Evolutionary conservation across 2,888 invertebrate species (phyloP).

Genomic region (Ochropleura plecta): DNA sequence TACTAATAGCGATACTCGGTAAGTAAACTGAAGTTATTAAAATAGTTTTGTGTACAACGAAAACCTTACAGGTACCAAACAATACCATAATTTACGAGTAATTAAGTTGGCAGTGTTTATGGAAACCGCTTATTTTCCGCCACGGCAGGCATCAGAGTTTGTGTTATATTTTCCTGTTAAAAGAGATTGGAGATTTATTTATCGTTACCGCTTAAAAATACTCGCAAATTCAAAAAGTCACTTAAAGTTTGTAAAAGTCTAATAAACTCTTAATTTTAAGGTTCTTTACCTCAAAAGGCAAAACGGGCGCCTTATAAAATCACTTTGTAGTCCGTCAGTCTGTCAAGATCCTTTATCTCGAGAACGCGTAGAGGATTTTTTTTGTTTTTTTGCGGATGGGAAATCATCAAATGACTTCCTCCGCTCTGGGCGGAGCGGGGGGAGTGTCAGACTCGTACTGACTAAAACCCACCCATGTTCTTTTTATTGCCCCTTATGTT

Average conservation of each 20-base stretch:
- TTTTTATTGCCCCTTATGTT: no score
- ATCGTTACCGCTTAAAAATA: not conserved
- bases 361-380: no score
- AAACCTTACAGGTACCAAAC: slow-evolving; percentile 22
- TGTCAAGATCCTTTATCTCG: no score
- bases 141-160: slow-evolving; percentile 10
- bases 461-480: no score
- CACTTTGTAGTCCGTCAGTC: no score
- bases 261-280: not conserved
- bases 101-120: slow-evolving; percentile 44
- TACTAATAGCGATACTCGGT: slow-evolving; percentile 67
- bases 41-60: slow-evolving; percentile 6
- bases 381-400: no score
- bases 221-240: not conserved
- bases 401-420: no score
- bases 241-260: not conserved
- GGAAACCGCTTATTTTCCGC: slow-evolving; percentile 42
- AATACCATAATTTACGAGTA: slow-evolving; percentile 45
- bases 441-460: no score
- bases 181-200: slow-evolving; percentile 17
- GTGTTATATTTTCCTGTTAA: slow-evolving; percentile 21
- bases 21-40: slow-evolving; percentile 54
- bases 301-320: no score
- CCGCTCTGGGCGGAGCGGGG: no score
- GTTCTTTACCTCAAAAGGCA: no score